Evolutionary conservation across 2,113 vertebrate genomes (phyloP).

Genomic region (Chionomys nivalis): DNA sequence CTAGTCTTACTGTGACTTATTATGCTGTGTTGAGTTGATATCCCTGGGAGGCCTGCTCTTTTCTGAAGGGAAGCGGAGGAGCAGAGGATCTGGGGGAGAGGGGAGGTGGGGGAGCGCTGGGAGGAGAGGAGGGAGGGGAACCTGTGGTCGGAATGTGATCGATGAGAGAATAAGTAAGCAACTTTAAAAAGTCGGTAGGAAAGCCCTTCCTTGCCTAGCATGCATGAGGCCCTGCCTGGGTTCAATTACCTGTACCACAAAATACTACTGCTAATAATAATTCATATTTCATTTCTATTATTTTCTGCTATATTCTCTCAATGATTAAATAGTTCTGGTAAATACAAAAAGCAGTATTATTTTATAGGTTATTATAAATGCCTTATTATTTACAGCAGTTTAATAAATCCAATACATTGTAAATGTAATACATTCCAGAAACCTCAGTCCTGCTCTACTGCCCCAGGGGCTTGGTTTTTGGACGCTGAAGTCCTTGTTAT

Average conservation of each 20-base stretch:
- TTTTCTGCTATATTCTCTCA: not conserved
- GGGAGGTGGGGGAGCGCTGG: no score
- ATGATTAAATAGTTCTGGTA: not conserved
- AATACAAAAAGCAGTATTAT: slow-evolving; percentile 16
- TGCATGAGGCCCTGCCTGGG: not conserved
- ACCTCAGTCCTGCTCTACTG: not conserved
- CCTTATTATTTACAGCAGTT: not conserved
- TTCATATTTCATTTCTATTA: not conserved
- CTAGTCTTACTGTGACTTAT: not conserved
- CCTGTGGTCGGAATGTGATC: not conserved
- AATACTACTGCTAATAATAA: not conserved
- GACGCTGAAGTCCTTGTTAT: not conserved
- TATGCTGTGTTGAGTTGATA: not conserved
- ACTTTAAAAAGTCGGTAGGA: not conserved
- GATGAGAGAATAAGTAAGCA: not conserved
- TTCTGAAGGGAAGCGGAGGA: not conserved
- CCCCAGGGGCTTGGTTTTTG: not conserved
- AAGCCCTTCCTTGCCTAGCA: not conserved
- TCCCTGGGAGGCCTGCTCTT: not conserved
- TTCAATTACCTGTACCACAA: not conserved
- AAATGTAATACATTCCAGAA: slow-evolving; percentile 18
- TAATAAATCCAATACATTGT: not conserved
- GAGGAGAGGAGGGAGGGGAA: no score
- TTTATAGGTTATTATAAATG: not conserved
- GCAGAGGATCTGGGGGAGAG: not conserved